Evolutionary conservation across 2,888 invertebrate genomes (phyloP).

Genomic region (Elmis aenea): DNA sequence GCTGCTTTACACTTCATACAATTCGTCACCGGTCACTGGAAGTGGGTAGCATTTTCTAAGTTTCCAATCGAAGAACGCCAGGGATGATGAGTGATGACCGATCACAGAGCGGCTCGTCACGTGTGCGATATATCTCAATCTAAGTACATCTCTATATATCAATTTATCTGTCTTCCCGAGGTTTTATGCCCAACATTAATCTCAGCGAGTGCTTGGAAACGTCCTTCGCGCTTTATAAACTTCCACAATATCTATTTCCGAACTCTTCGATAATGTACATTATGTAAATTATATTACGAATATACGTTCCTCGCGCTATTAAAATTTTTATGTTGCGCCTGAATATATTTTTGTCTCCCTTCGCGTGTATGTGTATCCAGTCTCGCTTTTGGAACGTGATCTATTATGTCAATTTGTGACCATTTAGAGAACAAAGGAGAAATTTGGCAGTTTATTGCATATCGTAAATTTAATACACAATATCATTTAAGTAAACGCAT

Average conservation of each 20-base stretch:
- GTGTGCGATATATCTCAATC: constrained; percentile 43
- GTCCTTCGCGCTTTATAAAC: constrained; percentile 36
- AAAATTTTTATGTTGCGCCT: constrained; percentile 6
- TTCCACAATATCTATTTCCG: constrained; percentile 32
- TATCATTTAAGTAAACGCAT: no score
- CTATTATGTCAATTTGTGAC: no score
- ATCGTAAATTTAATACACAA: no score
- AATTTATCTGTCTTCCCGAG: constrained; percentile 42
- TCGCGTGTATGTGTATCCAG: no score
- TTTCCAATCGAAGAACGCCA: constrained; percentile 32
- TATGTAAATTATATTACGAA: constrained; percentile 41
- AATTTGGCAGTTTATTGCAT: no score
- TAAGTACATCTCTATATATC: constrained; percentile 42
- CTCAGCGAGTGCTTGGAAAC: constrained; percentile 39
- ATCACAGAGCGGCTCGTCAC: constrained; percentile 32
- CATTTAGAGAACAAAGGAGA: no score
- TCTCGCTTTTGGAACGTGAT: no score
- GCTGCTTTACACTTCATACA: constrained; percentile 3
- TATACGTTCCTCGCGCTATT: constrained; percentile 20
- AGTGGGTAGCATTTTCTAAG: constrained; percentile 25
- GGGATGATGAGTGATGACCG: constrained; percentile 42
- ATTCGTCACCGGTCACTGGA: constrained; percentile 9
- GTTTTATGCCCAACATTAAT: constrained; percentile 41
- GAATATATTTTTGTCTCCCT: no score
- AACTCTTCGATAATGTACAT: constrained; percentile 38